phyloP scores from a whole-genome alignment of 2,113 vertebrate species.

The Psilopsiagon aymara region DNA sequence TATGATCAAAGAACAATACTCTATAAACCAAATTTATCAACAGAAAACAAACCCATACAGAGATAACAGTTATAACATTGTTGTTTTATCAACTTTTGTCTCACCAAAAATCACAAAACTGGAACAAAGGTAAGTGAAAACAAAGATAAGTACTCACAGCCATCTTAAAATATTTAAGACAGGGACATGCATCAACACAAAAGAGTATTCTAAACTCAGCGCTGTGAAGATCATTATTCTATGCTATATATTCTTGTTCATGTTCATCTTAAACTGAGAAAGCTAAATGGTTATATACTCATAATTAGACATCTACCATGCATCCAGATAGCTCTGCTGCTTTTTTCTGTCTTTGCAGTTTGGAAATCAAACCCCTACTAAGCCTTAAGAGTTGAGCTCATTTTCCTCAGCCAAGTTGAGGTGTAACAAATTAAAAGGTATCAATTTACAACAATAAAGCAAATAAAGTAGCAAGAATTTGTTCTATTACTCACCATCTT shows the following conservation, averaged over 20 bases:
- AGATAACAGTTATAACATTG: background rate
- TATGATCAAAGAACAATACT: background rate
- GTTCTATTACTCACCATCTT: constrained; percentile 87
- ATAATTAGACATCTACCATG: background rate
- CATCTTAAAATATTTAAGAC: background rate
- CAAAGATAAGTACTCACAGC: background rate
- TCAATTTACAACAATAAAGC: background rate
- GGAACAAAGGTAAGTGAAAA: background rate
- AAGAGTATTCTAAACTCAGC: background rate
- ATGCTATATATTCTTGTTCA: background rate
- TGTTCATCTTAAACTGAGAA: background rate
- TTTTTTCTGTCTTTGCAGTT: background rate
- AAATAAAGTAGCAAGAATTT: background rate
- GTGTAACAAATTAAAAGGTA: background rate
- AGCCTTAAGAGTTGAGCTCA: background rate
- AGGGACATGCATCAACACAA: background rate
- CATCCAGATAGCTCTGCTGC: background rate
- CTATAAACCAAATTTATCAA: background rate
- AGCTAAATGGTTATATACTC: background rate
- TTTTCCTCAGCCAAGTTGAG: background rate
- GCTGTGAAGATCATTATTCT: background rate
- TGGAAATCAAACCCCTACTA: background rate
- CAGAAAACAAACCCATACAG: background rate
- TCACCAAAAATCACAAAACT: background rate
- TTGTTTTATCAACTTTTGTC: background rate